Conservation (phyloP, 2,888 invertebrate species). For the Ornithoptera priamus region DNA sequence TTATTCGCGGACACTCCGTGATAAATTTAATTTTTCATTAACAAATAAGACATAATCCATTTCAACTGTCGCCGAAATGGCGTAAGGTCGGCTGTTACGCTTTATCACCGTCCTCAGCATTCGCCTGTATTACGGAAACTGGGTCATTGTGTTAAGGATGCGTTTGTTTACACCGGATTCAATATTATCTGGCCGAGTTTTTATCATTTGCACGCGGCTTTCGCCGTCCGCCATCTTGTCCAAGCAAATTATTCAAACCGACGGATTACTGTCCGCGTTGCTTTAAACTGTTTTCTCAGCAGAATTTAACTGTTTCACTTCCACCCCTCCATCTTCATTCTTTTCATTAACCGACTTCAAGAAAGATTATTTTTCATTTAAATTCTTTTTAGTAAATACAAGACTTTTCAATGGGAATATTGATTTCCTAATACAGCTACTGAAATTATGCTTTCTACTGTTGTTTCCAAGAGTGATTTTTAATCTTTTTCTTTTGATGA, state of each 20-base stretch:
- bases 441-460: too few relatives aligned
- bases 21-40: constrained; percentile 7
- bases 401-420: too few relatives aligned
- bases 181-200: constrained; percentile 44
- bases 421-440: too few relatives aligned
- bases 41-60: constrained; percentile 17
- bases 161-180: constrained; percentile 38
- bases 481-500: too few relatives aligned
- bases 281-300: background rate
- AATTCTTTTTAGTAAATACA: too few relatives aligned
- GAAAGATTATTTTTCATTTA: too few relatives aligned
- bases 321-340: background rate
- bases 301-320: background rate
- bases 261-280: background rate
- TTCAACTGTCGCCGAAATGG: constrained; percentile 25
- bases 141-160: constrained; percentile 62
- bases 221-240: constrained; percentile 24
- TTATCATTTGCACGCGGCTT: constrained; percentile 35
- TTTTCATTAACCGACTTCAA: background rate
- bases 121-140: constrained; percentile 43
- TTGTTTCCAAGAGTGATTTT: too few relatives aligned
- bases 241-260: constrained; percentile 9
- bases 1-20: background rate
- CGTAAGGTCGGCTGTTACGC: constrained; percentile 38
- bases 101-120: constrained; percentile 31